Evolutionary conservation across 2,797 vertebrate species (phyloP).

Genomic region (Dicrostonyx torquatus): DNA sequence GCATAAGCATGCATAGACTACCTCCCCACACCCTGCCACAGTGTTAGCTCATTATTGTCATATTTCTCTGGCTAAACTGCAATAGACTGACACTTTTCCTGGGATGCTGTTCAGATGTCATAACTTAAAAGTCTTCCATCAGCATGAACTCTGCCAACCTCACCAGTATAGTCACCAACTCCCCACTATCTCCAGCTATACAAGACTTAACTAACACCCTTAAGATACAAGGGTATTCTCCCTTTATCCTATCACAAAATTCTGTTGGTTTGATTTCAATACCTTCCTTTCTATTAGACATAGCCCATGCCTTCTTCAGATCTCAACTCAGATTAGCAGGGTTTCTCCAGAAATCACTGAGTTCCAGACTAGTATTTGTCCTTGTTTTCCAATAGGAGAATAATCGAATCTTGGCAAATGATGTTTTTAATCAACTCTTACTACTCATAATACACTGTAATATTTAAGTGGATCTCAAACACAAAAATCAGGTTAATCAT

Average conservation of each 20-base stretch:
- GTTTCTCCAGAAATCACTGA: background rate
- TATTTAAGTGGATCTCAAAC: background rate
- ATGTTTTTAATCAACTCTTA: background rate
- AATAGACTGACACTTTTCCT: background rate
- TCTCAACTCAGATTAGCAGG: background rate
- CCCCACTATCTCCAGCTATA: background rate
- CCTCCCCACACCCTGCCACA: background rate
- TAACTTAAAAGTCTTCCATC: background rate
- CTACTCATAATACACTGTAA: background rate
- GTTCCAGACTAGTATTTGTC: background rate
- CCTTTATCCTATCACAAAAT: background rate
- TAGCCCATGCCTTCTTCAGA: background rate
- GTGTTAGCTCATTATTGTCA: background rate
- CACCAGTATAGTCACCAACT: background rate
- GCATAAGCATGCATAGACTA: background rate
- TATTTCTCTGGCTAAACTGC: background rate
- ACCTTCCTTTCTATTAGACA: background rate
- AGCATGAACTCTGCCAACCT: background rate
- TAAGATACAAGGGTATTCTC: background rate
- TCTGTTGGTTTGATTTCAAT: background rate
- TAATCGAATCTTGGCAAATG: slow-evolving; percentile 20
- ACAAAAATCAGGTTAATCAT: background rate
- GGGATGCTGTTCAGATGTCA: background rate
- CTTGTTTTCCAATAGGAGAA: slow-evolving; percentile 23
- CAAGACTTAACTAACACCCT: background rate